A percentile compares a stretch with the other conserved stretches of the same genome.
Conservation (phyloP, 2,113 vertebrate genomes). For the Apodemus speciosus region DNA sequence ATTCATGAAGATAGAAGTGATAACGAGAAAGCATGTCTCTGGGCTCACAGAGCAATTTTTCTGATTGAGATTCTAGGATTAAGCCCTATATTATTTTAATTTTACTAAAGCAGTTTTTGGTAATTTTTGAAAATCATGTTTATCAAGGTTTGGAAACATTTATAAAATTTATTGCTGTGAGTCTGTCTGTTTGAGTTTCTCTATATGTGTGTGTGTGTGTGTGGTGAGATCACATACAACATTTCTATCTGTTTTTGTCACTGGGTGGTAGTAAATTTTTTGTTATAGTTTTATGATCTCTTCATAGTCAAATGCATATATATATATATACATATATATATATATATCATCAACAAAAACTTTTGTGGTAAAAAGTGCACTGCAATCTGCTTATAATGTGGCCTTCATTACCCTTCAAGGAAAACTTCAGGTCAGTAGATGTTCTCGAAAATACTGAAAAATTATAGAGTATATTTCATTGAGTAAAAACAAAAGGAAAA, state of each 20-base stretch:
- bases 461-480: background rate
- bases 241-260: background rate
- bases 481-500: background rate
- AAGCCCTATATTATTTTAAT: background rate
- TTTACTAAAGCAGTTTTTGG: constrained; percentile 8
- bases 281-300: background rate
- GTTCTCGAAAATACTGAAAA: background rate
- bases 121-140: background rate
- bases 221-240: background rate
- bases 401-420: background rate
- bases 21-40: background rate
- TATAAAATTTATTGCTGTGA: background rate
- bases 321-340: background rate
- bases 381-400: background rate
- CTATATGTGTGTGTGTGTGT: background rate
- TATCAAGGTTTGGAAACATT: background rate
- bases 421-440: background rate
- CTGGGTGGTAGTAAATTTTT: background rate
- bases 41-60: background rate
- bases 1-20: background rate
- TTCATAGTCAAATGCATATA: background rate
- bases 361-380: background rate
- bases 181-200: background rate
- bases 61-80: background rate
- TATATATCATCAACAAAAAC: background rate